phyloP scores from a whole-genome alignment of 2,797 vertebrate genomes.

The Argya squamiceps region DNA sequence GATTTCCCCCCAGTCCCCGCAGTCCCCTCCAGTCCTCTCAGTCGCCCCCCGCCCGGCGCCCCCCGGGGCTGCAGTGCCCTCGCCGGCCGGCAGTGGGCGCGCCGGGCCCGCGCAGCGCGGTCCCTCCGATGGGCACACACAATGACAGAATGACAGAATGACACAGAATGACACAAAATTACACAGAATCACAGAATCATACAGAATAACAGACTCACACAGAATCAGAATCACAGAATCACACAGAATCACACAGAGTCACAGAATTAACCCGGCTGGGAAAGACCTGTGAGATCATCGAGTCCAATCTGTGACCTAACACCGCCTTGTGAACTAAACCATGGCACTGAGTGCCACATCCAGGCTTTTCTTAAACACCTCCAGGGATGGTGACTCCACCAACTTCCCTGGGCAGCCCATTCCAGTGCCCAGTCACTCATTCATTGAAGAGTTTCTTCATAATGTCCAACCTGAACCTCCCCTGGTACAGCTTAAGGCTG shows the following conservation, averaged over 20 bases:
- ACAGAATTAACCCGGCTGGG: neutral
- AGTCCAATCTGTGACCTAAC: neutral
- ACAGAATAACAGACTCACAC: too few relatives aligned
- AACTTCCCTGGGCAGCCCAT: too few relatives aligned
- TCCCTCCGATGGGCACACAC: too few relatives aligned
- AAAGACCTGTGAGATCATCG: neutral
- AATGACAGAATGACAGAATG: too few relatives aligned
- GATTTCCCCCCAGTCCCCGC: too few relatives aligned
- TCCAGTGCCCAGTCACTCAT: accelerated
- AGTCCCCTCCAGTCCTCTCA: too few relatives aligned
- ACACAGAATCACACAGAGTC: neutral
- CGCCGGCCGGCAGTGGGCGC: conserved; percentile 47
- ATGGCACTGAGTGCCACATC: neutral
- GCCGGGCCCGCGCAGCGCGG: neutral
- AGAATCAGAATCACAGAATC: too few relatives aligned
- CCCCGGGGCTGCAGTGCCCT: neutral
- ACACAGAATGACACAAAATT: neutral
- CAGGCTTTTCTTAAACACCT: too few relatives aligned
- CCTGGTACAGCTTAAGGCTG: neutral
- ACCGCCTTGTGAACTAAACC: neutral
- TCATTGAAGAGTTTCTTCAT: neutral
- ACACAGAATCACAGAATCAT: neutral
- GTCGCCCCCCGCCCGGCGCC: neutral
- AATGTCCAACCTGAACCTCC: neutral
- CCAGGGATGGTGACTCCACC: neutral